Base-by-base conservation (phyloP, 2,797 vertebrate genomes). In the Synanceia verrucosa region DNA sequence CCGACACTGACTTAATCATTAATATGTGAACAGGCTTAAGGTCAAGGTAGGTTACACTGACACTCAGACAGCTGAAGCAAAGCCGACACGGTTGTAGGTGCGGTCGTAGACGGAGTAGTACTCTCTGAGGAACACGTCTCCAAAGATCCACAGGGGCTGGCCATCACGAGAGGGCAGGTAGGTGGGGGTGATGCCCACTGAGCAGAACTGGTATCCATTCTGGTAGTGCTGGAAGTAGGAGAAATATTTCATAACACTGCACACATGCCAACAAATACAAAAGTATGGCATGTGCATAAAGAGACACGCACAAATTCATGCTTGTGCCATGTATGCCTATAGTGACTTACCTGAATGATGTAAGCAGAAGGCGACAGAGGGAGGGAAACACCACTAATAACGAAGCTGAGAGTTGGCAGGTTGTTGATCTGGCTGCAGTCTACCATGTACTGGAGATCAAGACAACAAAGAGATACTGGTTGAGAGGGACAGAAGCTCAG, bases 91-190 rank as follows among this genome's bases (percentile, higher is more conserved):
- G 88, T 94, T 94, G 90, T 92, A 90, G 51, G 41, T 76, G 61
- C 91, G 90, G 79, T 93, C 91, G 0, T 86, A 96, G 65, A 93
- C 1, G 4, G 92, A 95, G 81, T 95, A 95, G 81, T 94, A 95
- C 16, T 93, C 87, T 81, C 86, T 94, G 29, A 96, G 92, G 88
- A 96, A 95, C n/a, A 96, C 80, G 0, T 95, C 88, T 2, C 94
- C 94, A 48, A 96, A 74, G 91, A 94, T 94, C 95, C 93, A 95
- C 82, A 96, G 88, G 0, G 93, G 89, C 70, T 93, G 87, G 21
- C 89, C 90, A 0, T 72, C 76, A 21, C 5, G 59, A 47, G 94
- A 93, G 39, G 91, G 82, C 85, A 95, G 47, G 83, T 94, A 94
- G 37, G 94, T 95, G 69, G 75, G 78, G 50, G 84, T 80, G 19